Base-by-base conservation (phyloP, 2,888 invertebrate species). In the Catocala fraxini region DNA sequence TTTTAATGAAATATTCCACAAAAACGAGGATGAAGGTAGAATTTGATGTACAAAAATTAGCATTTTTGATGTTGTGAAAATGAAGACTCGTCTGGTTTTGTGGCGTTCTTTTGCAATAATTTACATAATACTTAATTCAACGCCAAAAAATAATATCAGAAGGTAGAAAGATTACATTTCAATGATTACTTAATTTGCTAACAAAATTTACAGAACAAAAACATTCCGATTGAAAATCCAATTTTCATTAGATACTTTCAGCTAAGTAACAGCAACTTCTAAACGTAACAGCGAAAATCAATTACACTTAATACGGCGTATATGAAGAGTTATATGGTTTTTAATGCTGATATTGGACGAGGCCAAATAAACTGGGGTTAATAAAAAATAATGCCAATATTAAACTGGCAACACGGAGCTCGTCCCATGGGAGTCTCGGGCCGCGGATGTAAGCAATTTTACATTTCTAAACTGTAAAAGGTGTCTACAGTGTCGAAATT, bases 1-100 rank as follows among this genome's bases (percentile, higher is more conserved):
- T 88, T 92, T 90, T 91, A 91, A 92, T 92, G 88, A 92, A 92
- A 92, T 90, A 89, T 89, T 84, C 82, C 77, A 80, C 85, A 85
- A 82, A 86, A 88, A 86, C 81, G 79, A 78, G 80, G 80, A 80
- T 83, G 77, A 78, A 82, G 81, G 84, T 84, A 76, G 81, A 84
- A 81, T 86, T 86, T 88, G 82, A 87, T 88, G 87, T 83, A 75
- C 75, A 79, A 77, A 85, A 91, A 92, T 91, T 90, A 87, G 82
- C 86, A 88, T 88, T 87, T 89, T 87, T 88, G 84, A 91, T 89
- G 84, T 77, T 79, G 86, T 86, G 86, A 81, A 80, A 89, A 89
- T 83, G 82, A 85, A 80, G 79, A 62, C 65, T 76, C 71, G 71
- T 70, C 71, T 67, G 75, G 70, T 77, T 76, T 74, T 71, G 61